A percentile compares a stretch with the other conserved stretches of the same genome.
These are phyloP conservation scores for Drosophila infuscata DNA, from an alignment of 2,888 invertebrate genomes.

Conservation along the genomic window DNA sequence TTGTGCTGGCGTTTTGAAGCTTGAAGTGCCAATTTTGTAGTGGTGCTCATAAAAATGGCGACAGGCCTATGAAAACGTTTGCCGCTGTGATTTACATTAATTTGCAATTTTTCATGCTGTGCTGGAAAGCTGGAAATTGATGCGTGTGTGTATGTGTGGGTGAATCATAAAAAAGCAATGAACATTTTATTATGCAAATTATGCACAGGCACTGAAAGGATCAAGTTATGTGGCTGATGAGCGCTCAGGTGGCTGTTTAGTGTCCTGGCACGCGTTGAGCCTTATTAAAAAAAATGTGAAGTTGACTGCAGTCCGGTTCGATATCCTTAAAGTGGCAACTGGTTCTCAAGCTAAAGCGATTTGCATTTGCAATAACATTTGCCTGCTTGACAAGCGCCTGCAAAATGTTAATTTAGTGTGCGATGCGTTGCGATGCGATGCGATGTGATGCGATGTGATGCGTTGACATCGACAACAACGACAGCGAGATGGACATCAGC, in stretches of 20 bases:
- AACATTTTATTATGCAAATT: constrained; percentile 82
- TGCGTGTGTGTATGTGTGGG: constrained; percentile 44
- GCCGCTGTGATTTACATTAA: constrained; percentile 82
- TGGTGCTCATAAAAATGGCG: constrained; percentile 69
- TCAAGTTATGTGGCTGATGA: constrained; percentile 48
- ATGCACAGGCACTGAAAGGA: constrained; percentile 64
- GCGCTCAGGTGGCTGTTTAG: constrained; percentile 33
- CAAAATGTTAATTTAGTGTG: constrained; percentile 78
- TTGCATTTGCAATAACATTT: constrained; percentile 78
- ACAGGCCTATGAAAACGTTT: constrained; percentile 50
- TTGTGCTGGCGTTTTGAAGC: constrained; percentile 45
- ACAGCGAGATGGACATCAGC: constrained; percentile 32
- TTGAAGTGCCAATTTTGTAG: constrained; percentile 71
- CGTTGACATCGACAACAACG: constrained; percentile 45
- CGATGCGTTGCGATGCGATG: constrained; percentile 54
- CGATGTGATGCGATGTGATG: constrained; percentile 60
- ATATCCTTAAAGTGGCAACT: constrained; percentile 61
- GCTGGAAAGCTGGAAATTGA: constrained; percentile 69
- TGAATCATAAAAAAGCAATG: constrained; percentile 69
- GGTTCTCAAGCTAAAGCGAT: constrained; percentile 56
- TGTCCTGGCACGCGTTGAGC: constrained; percentile 54
- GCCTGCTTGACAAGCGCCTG: constrained; percentile 72
- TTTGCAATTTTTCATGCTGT: constrained; percentile 84
- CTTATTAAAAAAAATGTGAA: constrained; percentile 46
- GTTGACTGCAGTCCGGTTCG: constrained; percentile 17